A percentile compares a stretch with the other conserved stretches of the same genome.
Conservation (phyloP, 2,888 invertebrate species). For the Melanotus villosus region DNA sequence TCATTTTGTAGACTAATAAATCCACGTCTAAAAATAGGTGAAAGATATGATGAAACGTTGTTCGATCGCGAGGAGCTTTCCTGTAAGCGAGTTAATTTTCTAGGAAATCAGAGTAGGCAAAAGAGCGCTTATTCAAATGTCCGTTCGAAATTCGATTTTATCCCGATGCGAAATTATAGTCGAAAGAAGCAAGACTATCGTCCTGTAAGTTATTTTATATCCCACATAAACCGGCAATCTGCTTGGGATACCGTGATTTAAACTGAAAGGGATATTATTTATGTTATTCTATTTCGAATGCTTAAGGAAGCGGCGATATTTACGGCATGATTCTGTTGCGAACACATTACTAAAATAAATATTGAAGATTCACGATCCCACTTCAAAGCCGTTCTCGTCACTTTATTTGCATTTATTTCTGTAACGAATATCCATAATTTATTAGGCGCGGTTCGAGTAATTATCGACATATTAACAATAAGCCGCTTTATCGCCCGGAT, state of each 20-base stretch:
- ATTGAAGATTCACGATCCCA: constrained; percentile 31
- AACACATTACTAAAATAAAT: constrained; percentile 37
- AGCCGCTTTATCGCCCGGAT: constrained; percentile 7
- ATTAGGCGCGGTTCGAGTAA: constrained; percentile 15
- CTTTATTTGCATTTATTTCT: constrained; percentile 25
- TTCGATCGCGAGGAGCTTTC: not conserved
- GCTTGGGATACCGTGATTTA: constrained; percentile 27
- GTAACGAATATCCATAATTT: constrained; percentile 11
- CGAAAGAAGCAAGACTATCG: not conserved
- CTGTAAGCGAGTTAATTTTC: too few relatives aligned
- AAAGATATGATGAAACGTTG: not conserved
- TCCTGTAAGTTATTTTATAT: not conserved
- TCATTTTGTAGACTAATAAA: constrained; percentile 17
- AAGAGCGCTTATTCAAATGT: too few relatives aligned
- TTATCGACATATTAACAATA: constrained; percentile 13
- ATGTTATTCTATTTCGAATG: constrained; percentile 36
- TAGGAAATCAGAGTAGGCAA: too few relatives aligned
- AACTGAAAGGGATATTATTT: constrained; percentile 36
- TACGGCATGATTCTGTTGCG: constrained; percentile 29
- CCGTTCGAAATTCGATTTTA: too few relatives aligned
- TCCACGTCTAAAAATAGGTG: constrained; percentile 7
- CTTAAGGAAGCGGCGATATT: constrained; percentile 33
- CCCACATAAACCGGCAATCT: constrained; percentile 26
- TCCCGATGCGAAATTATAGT: too few relatives aligned
- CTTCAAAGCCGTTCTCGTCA: constrained; percentile 23